Evolutionary conservation across 2,113 vertebrate genomes (phyloP), one percentile per base, ranked within the genome.

Genomic region (Ptyas mucosa): DNA sequence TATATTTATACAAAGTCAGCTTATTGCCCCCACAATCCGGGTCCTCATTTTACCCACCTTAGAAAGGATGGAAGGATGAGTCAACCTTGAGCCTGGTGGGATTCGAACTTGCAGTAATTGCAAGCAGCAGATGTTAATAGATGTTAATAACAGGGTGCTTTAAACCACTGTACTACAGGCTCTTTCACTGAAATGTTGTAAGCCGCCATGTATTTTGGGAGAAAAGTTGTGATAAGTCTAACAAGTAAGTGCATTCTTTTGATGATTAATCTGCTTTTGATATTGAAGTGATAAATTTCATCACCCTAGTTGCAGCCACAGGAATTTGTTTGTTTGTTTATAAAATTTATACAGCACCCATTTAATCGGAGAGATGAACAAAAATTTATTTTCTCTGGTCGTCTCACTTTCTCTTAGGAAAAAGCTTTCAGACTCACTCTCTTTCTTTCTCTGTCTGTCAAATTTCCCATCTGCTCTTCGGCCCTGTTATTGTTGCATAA

Each of bases 381-480:
- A 92, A 53, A 12, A 55, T 91, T 2, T 2, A 11, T 95, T 95
- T 91, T 92, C 10, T 89, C 34, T 39, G 1, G 89, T 87, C 88
- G 75, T 61, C 88, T 92, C 39, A 90, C 89, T 95, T 5, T 61
- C 49, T 10, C 0, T 11, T 0, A 2, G 26, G 92, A 8, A 7
- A 91, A 90, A 4, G 81, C 53, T 95, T 95, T 93, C 93, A 90
- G 88, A 26, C 29, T 21, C 49, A 91, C 75, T 90, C 12, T 12
- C 8, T 20, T 34, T 81, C 69, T 75, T 5, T 2, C n/a, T 69
- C 14, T 34, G 0, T 75, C 6, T 96, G 95, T 93, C 95, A 96
- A 93, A 92, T 94, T 95, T 96, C 94, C 93, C 90, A 89, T 91
- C 89, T 94, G 94, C 51, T 93, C 85, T 92, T 90, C 93, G 92